phyloP scores from a whole-genome alignment of 2,888 invertebrate genomes.

The Chromoteleia sp. region DNA sequence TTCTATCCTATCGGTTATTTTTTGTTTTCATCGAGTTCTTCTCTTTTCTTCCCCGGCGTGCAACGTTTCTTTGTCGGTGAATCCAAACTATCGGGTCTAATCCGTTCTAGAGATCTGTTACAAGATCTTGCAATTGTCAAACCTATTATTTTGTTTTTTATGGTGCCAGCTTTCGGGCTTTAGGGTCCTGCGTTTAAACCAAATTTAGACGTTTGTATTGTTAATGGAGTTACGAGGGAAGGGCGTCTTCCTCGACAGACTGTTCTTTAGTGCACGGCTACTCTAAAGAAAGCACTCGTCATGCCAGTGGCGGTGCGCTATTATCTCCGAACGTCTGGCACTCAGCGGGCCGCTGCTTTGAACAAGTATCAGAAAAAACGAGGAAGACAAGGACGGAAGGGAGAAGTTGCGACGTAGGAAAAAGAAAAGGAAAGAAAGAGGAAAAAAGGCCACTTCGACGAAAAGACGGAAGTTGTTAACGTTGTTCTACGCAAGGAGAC shows the following conservation, averaged over 20 bases:
- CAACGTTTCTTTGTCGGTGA: not conserved
- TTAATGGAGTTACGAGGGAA: constrained; percentile 64
- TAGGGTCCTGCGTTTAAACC: constrained; percentile 42
- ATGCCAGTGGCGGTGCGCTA: constrained; percentile 64
- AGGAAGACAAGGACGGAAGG: constrained; percentile 14
- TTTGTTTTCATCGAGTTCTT: not conserved
- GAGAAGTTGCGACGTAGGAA: constrained; percentile 9
- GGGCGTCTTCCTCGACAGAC: constrained; percentile 49
- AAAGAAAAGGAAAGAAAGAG: not conserved
- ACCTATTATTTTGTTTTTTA: constrained; percentile 18
- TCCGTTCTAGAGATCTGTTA: not conserved
- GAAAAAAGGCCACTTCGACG: constrained; percentile 38
- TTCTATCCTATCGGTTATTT: too few relatives aligned
- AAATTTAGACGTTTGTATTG: constrained; percentile 65
- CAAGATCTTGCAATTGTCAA: not conserved
- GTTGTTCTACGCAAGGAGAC: constrained; percentile 12
- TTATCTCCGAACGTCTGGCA: constrained; percentile 66
- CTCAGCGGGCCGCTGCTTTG: constrained; percentile 60
- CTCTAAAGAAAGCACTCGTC: constrained; percentile 68
- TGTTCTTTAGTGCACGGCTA: constrained; percentile 56
- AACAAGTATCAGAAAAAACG: constrained; percentile 58
- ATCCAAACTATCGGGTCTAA: not conserved
- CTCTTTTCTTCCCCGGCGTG: too few relatives aligned
- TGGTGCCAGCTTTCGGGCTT: constrained; percentile 21
- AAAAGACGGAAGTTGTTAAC: constrained; percentile 61